phyloP scores from a whole-genome alignment of 2,113 vertebrate species.

The Noctilio leporinus region DNA sequence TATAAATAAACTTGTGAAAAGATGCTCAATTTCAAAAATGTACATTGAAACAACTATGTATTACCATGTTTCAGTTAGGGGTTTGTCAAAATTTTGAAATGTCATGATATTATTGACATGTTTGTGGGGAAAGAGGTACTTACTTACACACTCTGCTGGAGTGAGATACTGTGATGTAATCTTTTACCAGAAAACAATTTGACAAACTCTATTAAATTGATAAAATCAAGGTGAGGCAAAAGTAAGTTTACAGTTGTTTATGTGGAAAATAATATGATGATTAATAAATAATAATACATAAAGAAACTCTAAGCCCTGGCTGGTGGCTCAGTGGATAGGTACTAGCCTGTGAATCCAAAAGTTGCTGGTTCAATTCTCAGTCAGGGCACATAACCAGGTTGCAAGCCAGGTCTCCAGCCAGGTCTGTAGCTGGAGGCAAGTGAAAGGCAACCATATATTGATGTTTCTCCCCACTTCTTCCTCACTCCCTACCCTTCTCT shows the following conservation, averaged over 20 bases:
- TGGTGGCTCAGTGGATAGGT: no score
- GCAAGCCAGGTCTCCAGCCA: no score
- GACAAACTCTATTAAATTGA: slow-evolving; percentile 22
- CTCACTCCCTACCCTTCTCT: no score
- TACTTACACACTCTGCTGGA: neutral
- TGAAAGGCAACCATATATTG: no score
- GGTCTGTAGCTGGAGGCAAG: no score
- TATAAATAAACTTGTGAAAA: neutral
- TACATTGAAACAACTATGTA: neutral
- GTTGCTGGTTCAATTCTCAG: no score
- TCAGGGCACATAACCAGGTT: no score
- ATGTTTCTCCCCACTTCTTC: no score
- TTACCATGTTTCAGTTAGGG: slow-evolving; percentile 8
- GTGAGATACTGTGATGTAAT: neutral
- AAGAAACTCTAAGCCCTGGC: no score
- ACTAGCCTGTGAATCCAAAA: no score
- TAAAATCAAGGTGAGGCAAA: neutral
- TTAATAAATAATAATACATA: neutral
- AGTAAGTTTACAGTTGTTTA: neutral
- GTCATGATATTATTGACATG: slow-evolving; percentile 4
- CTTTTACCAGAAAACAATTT: neutral
- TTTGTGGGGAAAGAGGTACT: neutral
- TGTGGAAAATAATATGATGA: neutral
- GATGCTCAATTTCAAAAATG: slow-evolving; percentile 4
- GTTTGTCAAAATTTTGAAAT: slow-evolving; percentile 24